Base-by-base conservation (phyloP, 2,113 vertebrate genomes). In the Plestiodon gilberti region DNA sequence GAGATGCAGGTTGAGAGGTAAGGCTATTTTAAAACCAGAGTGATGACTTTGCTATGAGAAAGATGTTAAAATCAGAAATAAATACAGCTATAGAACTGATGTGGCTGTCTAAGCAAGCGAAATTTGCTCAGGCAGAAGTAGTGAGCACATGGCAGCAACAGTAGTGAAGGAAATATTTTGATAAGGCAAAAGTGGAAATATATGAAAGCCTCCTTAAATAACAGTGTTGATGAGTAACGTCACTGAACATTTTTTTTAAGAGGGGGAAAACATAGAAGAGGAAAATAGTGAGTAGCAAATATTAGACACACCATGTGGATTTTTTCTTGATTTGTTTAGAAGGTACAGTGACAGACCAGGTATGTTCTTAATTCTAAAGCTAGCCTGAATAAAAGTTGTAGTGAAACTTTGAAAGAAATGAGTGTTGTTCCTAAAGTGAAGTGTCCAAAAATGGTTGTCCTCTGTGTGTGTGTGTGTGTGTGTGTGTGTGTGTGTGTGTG, bases 181-280 rank as follows among this genome's bases (percentile, higher is more conserved):
- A 48, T 65, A 30, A 65, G 38, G 61, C 30, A 78, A 78, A 43
- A 92, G 89, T 92, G 20, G n/a, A 79, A 0, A 23, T 7, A 52
- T 82, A 9, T n/a, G 8, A 14, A 86, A 90, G 13, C 57, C 65
- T 77, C 69, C 40, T 71, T 57, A 59, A 70, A 71, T 35, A 88
- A n/a, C 6, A 11, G 80, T 48, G 76, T 88, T 88, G 20, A 57
- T n/a, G 87, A 73, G 76, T 73, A 92, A 69, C 91, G 52, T 87
- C 71, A 88, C 33, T 65, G 76, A 33, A 86, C n/a, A n/a, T n/a
- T n/a, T n/a, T n/a, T n/a, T n/a, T n/a, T n/a, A n/a, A n/a, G n/a
- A n/a, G n/a, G n/a, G n/a, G n/a, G n/a, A n/a, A n/a, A n/a, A n/a
- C n/a, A n/a, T n/a, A n/a, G n/a, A n/a, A n/a, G n/a, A n/a, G n/a